Evolutionary conservation across 2,888 invertebrate genomes (phyloP), one percentile per base, ranked within the genome.

Genomic region (Artemia sp.): DNA sequence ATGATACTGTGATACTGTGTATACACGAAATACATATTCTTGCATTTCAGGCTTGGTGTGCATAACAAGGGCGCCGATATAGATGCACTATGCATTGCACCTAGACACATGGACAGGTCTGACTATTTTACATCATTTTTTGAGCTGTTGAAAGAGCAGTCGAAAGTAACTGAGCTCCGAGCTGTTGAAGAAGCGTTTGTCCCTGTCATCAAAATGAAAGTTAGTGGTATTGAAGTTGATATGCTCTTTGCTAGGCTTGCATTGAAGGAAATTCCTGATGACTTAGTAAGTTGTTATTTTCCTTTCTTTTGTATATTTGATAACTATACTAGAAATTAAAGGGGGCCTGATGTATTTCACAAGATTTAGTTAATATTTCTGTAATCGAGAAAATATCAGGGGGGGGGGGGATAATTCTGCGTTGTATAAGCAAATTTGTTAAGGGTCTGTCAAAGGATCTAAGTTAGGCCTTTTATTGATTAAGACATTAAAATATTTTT

Each of bases 181-280:
- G 86, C 93, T 2, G 95, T 99, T 0, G 96, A 97, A 79, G 97
- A 97, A 78, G 98, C 98, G 0, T 99, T 90, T 80, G 98, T 99
- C 73, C 98, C 98, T 5, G 94, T 99, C 10, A 95, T 99, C 73
- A 98, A 98, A 81, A 93, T 99, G 92, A 92, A 90, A 77, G 98
- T 96, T 79, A 92, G 94, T 81, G 93, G 92, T 51, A 95, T 98
- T 74, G 98, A 98, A 82, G 93, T 98, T 74, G 98, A 99, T 82
- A 88, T 99, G 85, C 81, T 97, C 72, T 99, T 99, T 81, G 96
- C 98, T 0, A 84, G 92, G 72, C 81, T 99, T 72, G 89, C 93
- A 52, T 83, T 94, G n/a, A 94, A 94, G 78, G 92, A 93, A 81
- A 92, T 97, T 78, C 91, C 95, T 12, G 93, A 95, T 74, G 82